Base-by-base conservation (phyloP, 1,140 invertebrate genomes). In the Procambarus clarkii region DNA sequence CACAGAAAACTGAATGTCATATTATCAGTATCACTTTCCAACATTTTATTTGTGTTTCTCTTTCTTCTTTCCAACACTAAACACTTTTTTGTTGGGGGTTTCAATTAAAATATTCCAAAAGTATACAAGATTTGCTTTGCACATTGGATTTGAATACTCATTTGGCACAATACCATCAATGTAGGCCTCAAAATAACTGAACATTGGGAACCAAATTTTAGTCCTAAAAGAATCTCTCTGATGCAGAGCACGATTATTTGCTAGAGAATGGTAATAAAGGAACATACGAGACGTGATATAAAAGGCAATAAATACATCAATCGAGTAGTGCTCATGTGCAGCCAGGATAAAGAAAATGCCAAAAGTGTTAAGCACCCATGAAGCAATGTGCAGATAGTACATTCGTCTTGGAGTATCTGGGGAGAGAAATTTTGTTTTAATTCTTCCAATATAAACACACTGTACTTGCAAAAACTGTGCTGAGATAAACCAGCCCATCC, bases 281-380 rank as follows among this genome's bases (percentile, higher is more conserved):
- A 99, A 99, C 46, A 99, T 95, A 80, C 98, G 96, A 45, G 98
- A 99, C 3, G 98, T 98, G 93, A 99, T 98, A 95, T 99, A 99
- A 94, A 99, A 99, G 3, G 98, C 98, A 89, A 99, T 98, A 95
- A 99, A 99, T 48, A 99, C 98, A 94, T 99, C 99, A 93, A 99
- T 99, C 76, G 98, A 99, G 95, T 99, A 99, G 95, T 99, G 99
- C 95, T 99, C 99, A 94, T 99, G 99, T 44, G 98, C 99, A 34
- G 99, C 98, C 84, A 99, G 95, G 93, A 99, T 99, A 95, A 99
- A 99, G 95, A 99, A 99, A 93, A 99, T 98, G 82, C 98, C 99
- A 95, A 99, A 99, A 96, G 99, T 98, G 94, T 99, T 99, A 94
- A 99, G 96, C 94, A 99, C 97, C 99, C 99, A 99, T 24, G 98